Percentiles rank a stretch among this genome's conserved stretches.
These are phyloP conservation scores for Calameuta filiformis DNA, from an alignment of 2,888 invertebrate species.

Conservation along the genomic window DNA sequence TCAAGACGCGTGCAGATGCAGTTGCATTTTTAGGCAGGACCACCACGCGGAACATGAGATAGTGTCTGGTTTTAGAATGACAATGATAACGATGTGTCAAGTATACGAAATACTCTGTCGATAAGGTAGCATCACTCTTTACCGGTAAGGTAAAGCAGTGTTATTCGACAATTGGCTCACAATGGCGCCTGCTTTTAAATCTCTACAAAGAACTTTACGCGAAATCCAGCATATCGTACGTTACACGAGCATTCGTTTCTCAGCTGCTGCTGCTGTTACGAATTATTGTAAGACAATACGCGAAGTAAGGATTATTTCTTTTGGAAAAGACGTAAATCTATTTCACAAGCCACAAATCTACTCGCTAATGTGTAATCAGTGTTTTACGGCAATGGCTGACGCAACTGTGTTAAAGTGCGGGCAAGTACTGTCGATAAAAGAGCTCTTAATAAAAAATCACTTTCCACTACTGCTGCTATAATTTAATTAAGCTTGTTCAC, in stretches of 20 bases:
- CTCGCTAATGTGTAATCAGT: neutral
- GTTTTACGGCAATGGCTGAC: neutral
- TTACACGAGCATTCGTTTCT: neutral
- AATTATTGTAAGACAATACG: neutral
- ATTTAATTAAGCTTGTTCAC: neutral
- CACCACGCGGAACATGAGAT: neutral
- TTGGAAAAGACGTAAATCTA: neutral
- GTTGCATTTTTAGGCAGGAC: neutral
- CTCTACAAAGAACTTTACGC: neutral
- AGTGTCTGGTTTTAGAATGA: neutral
- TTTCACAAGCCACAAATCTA: neutral
- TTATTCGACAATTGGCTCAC: neutral
- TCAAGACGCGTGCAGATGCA: neutral
- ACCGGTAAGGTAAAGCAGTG: neutral
- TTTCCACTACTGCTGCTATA: neutral
- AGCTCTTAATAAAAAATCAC: neutral
- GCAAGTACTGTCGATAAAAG: neutral
- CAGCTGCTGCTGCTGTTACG: neutral
- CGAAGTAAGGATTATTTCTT: neutral
- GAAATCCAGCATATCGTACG: neutral
- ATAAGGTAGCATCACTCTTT: neutral
- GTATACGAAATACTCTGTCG: neutral
- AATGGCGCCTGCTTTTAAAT: neutral
- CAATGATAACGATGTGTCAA: neutral
- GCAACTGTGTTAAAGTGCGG: neutral